Base-by-base conservation (phyloP, 2,888 invertebrate species). In the Argyresthia goedartella region DNA sequence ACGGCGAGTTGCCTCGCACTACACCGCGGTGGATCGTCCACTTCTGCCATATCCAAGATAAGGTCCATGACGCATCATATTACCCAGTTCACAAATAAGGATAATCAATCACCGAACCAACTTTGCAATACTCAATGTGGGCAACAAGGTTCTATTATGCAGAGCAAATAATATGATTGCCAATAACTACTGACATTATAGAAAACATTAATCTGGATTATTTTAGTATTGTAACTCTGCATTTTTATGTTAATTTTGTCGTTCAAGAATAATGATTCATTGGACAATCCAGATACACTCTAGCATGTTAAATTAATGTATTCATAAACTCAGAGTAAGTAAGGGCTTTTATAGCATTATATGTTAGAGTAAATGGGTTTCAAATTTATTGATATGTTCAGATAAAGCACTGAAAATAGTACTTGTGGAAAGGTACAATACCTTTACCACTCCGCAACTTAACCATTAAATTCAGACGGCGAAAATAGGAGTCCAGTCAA, bases 11-110 rank as follows among this genome's bases (percentile, higher is more conserved):
- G 76, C 89, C 91, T 79, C 93, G 91, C 71, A 92, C 90, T 76
- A 92, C 91, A 87, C 92, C 93, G 74, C 92, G 92, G 84, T 92
- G 92, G 87, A 91, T 89, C 84, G 91, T 92, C 93, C 93, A 92
- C 90, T 92, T 93, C 93, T 93, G 91, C 74, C 70, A 73, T 73
- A 76, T 70, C 67, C 70, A 81, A 10, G 16, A 42, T 41, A 39
- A 39, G 51, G 35, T 50, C 48, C 43, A 49, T 52, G 50, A 53
- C 46, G 41, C 34, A 39, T 15, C 41, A 34, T 11, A 51, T 56
- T 53, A 25, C 25, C 25, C 25, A 25, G 25, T 25, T 25, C 25
- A 25, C 3, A 25, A 25, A 25, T 25, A 6, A 25, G 25, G 25
- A 25, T 25, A 25, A 25, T 56, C 59, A 58, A 59, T 56, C 59